Evolutionary conservation across 2,113 vertebrate genomes (phyloP).

Genomic region (Notothenia rossii): DNA sequence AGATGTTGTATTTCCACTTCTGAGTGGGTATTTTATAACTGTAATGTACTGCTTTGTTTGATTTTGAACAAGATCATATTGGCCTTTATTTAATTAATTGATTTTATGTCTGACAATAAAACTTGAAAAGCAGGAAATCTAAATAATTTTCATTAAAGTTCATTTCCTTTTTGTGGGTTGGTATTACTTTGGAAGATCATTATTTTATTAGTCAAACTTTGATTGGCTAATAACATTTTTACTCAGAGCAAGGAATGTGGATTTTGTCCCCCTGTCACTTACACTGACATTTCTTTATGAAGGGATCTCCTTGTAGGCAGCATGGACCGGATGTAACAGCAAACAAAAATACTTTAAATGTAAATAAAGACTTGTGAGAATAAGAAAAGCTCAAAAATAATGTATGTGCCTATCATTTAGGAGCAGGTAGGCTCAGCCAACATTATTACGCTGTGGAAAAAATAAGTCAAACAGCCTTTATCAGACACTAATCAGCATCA

Average conservation of each 20-base stretch:
- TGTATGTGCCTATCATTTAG: not conserved
- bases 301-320: no score
- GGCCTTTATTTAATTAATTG: not conserved
- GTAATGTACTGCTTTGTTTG: no score
- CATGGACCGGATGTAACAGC: no score
- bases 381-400: no score
- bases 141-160: not conserved
- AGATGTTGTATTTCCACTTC: not conserved
- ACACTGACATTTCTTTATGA: not conserved
- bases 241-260: not conserved
- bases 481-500: constrained; percentile 24
- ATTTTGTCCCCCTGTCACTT: not conserved
- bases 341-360: no score
- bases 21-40: not conserved
- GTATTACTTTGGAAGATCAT: not conserved
- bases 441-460: constrained; percentile 22
- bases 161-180: not conserved
- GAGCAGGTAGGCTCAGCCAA: not conserved
- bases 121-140: not conserved
- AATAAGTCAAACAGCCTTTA: constrained; percentile 17
- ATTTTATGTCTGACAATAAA: not conserved
- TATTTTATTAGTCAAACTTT: not conserved
- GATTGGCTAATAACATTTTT: not conserved
- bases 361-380: no score
- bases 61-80: not conserved